Base-by-base conservation (phyloP, 2,113 vertebrate species). In the Myiopsitta monachus region DNA sequence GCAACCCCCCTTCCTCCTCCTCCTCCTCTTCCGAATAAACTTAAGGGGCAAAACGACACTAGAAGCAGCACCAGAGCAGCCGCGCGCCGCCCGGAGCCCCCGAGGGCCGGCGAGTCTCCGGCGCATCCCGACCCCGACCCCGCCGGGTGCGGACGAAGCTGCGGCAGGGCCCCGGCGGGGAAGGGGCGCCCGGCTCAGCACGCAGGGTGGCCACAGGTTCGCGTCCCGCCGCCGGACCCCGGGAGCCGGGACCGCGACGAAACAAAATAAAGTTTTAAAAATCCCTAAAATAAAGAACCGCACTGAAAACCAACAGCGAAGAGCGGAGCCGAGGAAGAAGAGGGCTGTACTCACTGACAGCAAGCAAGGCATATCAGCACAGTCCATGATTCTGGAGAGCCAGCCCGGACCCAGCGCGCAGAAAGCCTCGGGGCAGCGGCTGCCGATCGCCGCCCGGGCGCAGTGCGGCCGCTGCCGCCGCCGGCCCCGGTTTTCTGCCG, bases 331-430 rank as follows among this genome's bases (percentile, higher is more conserved):
- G 73, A 80, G 76, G 78, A 94, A 91, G 86, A 97, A 96, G 97
- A 95, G 97, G 95, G 96, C 96, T 96, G 97, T 98, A 98, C 98
- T 99, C 98, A 99, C 99, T 99, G 99, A 99, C 99, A 99, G 98
- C 98, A 99, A 99, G 98, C 99, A 99, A 98, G 99, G 99, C 99
- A 99, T 98, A 98, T 98, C 98, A 98, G 99, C 99, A 99, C 99
- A 99, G 99, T 99, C 99, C 99, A 99, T 99, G 99, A 98, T 99
- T 99, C 98, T 99, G 98, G 99, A 98, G 98, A 98, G 98, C 98
- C 98, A 97, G 98, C 97, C 96, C 98, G 98, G 98, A 78, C 78
- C n/a, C 83, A 88, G 57, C 86, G 80, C 86, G 94, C 98, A 98
- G 95, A 98, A 98, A 99, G 98, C 98, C 98, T 98, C 98, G 97